A percentile compares a stretch with the other conserved stretches of the same genome.
Conservation (phyloP, 2,888 invertebrate species). For the Apotomis capreana region DNA sequence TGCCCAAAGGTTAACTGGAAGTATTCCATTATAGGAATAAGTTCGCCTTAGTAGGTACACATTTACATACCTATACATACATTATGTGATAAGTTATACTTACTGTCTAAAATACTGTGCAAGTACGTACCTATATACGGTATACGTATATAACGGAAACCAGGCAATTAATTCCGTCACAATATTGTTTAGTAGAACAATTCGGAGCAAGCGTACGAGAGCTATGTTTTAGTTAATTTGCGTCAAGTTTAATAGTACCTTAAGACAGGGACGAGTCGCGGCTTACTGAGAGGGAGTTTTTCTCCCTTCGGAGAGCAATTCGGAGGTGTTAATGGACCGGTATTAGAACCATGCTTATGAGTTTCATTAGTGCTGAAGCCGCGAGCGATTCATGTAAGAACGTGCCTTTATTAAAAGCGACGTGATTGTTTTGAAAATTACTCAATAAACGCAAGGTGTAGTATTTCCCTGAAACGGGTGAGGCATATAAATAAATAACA, state of each 20-base stretch:
- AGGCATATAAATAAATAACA: neutral
- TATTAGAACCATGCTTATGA: slow-evolving; percentile 78
- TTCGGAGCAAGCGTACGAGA: slow-evolving; percentile 45
- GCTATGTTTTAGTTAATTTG: slow-evolving; percentile 66
- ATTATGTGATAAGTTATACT: neutral
- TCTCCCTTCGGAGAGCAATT: slow-evolving; percentile 70
- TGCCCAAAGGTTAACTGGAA: no score
- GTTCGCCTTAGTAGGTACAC: no score
- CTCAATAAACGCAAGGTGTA: slow-evolving; percentile 55
- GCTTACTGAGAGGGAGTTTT: slow-evolving; percentile 65
- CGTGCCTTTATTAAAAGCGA: slow-evolving; percentile 77
- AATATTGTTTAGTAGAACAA: slow-evolving; percentile 34
- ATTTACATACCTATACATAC: neutral
- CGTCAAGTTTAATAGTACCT: slow-evolving; percentile 70
- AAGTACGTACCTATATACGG: no score
- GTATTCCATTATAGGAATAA: no score
- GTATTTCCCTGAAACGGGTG: neutral
- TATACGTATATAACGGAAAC: slow-evolving; percentile 7
- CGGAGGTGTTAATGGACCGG: slow-evolving; percentile 73
- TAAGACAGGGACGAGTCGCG: slow-evolving; percentile 55
- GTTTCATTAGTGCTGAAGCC: slow-evolving; percentile 76
- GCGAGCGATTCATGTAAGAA: slow-evolving; percentile 76
- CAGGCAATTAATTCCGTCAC: slow-evolving; percentile 17
- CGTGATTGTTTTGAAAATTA: slow-evolving; percentile 77
- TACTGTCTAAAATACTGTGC: neutral